phyloP scores from a whole-genome alignment of 2,113 vertebrate genomes.

The Ctenodactylus gundi region DNA sequence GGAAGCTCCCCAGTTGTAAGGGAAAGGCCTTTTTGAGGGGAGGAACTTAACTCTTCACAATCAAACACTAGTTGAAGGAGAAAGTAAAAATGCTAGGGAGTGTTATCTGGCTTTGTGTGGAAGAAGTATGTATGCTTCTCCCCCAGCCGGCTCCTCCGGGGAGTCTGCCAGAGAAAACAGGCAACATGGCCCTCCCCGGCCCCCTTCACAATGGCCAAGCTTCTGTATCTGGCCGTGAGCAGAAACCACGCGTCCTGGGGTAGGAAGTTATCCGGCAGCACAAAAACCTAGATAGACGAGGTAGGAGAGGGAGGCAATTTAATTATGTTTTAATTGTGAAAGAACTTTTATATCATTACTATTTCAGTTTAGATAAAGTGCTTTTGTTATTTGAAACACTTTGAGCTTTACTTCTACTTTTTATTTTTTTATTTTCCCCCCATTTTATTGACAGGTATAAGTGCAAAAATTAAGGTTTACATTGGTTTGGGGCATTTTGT shows the following conservation, averaged over 20 bases:
- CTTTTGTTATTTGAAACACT: too few relatives aligned
- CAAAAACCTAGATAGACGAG: background rate
- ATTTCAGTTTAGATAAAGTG: background rate
- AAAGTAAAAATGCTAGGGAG: slow-evolving; percentile 23
- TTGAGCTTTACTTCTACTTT: too few relatives aligned
- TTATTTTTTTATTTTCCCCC: too few relatives aligned
- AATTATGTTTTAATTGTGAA: background rate
- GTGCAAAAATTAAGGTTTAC: too few relatives aligned
- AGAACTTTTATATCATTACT: background rate
- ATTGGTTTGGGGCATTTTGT: too few relatives aligned
- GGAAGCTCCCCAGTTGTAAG: slow-evolving; percentile 37
- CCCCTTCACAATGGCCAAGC: slow-evolving; percentile 1
- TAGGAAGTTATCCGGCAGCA: slow-evolving; percentile 18
- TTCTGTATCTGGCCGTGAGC: slow-evolving; percentile 50
- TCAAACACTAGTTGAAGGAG: slow-evolving; percentile 32
- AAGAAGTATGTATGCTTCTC: slow-evolving; percentile 10
- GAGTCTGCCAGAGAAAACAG: slow-evolving; percentile 65
- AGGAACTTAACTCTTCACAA: slow-evolving; percentile 18
- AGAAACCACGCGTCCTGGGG: slow-evolving; percentile 6
- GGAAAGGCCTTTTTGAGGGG: too few relatives aligned
- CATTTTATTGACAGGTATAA: too few relatives aligned
- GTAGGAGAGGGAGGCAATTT: background rate
- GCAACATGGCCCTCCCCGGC: background rate
- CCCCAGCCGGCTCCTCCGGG: slow-evolving; percentile 47
- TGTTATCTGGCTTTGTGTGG: background rate